These are phyloP conservation scores for Pluvialis apricaria DNA, from an alignment of 2,113 vertebrate species.

Conservation along the genomic window DNA sequence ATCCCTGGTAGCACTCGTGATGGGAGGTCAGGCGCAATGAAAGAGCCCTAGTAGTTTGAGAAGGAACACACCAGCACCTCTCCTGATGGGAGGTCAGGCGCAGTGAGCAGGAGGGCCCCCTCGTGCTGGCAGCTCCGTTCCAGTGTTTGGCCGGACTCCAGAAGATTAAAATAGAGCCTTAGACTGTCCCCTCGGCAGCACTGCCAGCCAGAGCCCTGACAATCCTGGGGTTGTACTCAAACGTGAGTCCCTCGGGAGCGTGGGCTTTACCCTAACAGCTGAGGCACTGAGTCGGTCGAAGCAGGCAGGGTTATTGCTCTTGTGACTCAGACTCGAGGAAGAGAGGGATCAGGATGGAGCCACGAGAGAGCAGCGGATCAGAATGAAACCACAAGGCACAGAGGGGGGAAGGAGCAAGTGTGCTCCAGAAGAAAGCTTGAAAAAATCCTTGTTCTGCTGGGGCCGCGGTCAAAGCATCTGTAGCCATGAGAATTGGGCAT, in stretches of 20 bases:
- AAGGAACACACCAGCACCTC: constrained; percentile 64
- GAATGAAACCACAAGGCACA: not conserved
- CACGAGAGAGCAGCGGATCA: constrained; percentile 8
- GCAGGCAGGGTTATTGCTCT: constrained; percentile 19
- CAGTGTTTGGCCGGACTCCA: constrained; percentile 55
- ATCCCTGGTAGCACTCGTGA: constrained; percentile 59
- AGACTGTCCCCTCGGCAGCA: constrained; percentile 62
- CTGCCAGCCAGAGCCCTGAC: constrained; percentile 56
- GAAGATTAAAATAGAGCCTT: constrained; percentile 69
- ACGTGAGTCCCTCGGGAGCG: constrained; percentile 41
- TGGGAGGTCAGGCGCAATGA: constrained; percentile 67
- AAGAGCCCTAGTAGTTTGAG: constrained; percentile 61
- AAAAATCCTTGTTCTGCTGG: not conserved
- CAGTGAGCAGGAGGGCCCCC: constrained; percentile 59
- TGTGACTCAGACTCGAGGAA: constrained; percentile 32
- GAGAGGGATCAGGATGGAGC: constrained; percentile 43
- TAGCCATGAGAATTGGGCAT: fast-evolving
- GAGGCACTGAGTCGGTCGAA: constrained; percentile 39
- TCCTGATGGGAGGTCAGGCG: constrained; percentile 66
- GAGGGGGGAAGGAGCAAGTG: not conserved
- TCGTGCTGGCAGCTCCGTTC: constrained; percentile 59
- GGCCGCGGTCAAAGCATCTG: not conserved
- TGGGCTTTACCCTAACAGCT: constrained; percentile 58
- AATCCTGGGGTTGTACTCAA: constrained; percentile 66
- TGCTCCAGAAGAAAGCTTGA: not conserved